Base-by-base conservation (phyloP, 1,140 invertebrate species). In the Camponotus pennsylvanicus region DNA sequence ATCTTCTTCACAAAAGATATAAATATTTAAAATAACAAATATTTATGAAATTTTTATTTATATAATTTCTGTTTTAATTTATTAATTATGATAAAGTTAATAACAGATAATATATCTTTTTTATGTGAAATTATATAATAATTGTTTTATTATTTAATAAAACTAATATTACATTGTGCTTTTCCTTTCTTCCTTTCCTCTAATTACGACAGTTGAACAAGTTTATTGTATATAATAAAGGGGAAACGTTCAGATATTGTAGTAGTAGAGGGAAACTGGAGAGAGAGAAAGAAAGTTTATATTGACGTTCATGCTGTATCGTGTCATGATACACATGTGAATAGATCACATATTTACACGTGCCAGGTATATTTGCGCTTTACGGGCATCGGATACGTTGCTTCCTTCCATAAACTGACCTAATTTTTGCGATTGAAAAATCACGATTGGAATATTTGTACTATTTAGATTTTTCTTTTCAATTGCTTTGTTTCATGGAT, bases 281-380 rank as follows among this genome's bases (percentile, higher is more conserved):
- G 32, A 5, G 45, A 2, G n/a, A 5, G 13, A 3, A 27, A 27
- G 49, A 3, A 6, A 15, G 11, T 61, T 76, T n/a, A 45, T 80
- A 27, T 21, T 15, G 27, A 42, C 49, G 57, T 67, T 67, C 63
- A 15, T 40, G 45, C 27, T 40, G 8, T 15, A 21, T 9, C 13
- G 34, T 9, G 21, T 69, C 63, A n/a, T 55, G 13, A 6, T 52
- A 80, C 37, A 57, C 37, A 32, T 9, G 45, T 15, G 63, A 70
- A 6, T 61, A 71, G 75, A 80, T 89, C 88, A 89, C 76, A 88
- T 88, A 88, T 88, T 89, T 89, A 89, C 86, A 76, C 40, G 55
- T 57, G 49, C 40, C 34, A 55, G 55, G 64, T 76, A 89, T 88
- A 89, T 88, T 89, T 84, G 75, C 45, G 86, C 45, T 70, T 21